Evolutionary conservation across 2,113 vertebrate species (phyloP).

Genomic region (Hippocampus comes): DNA sequence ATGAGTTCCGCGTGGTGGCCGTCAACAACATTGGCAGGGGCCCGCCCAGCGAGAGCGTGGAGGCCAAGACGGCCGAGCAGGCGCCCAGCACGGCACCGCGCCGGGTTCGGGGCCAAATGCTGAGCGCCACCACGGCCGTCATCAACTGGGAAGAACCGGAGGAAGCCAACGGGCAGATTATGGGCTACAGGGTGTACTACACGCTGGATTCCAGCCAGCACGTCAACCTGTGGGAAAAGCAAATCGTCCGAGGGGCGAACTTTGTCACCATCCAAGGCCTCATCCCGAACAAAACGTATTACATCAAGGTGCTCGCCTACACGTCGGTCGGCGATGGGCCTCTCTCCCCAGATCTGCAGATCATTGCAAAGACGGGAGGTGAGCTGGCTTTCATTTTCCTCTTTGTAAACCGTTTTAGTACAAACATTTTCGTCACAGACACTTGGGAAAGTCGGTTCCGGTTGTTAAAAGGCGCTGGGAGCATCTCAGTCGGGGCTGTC

Average conservation of each 20-base stretch:
- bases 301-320: slow-evolving; percentile 95
- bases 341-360: slow-evolving; percentile 93
- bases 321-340: slow-evolving; percentile 97
- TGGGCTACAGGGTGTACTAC: slow-evolving; percentile 95
- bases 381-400: slow-evolving; percentile 39
- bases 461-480: not conserved
- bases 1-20: slow-evolving; percentile 92
- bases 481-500: slow-evolving; percentile 21
- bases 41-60: slow-evolving; percentile 88
- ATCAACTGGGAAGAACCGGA: slow-evolving; percentile 98
- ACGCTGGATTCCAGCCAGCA: slow-evolving; percentile 88
- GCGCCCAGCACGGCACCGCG: slow-evolving; percentile 93
- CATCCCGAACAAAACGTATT: slow-evolving; percentile 93
- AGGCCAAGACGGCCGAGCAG: slow-evolving; percentile 93
- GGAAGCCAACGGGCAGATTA: slow-evolving; percentile 96
- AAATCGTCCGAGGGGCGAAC: slow-evolving; percentile 91
- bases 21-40: slow-evolving; percentile 98
- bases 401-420: not conserved
- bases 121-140: slow-evolving; percentile 93
- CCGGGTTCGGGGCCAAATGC: slow-evolving; percentile 92
- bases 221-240: slow-evolving; percentile 94
- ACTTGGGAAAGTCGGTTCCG: not conserved
- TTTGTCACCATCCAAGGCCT: slow-evolving; percentile 93
- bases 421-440: slow-evolving; percentile 19
- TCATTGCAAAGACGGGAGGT: slow-evolving; percentile 98